phyloP scores from a whole-genome alignment of 23 tunicate genomes.

The Diplosoma virens region DNA sequence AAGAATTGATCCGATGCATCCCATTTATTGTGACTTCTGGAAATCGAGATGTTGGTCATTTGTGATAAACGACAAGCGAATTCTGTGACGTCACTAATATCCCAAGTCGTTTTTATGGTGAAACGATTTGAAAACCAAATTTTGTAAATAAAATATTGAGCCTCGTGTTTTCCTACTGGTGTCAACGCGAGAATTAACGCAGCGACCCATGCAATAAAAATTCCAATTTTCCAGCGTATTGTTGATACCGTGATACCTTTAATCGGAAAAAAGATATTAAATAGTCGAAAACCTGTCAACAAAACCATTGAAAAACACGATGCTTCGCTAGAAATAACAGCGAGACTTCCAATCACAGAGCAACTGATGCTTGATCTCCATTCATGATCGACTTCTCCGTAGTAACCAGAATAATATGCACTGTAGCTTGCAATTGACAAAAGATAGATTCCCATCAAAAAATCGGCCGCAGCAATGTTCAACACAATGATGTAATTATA shows the following conservation, averaged over 20 bases:
- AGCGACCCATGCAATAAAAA: slow-evolving; percentile 7
- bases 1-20: not conserved
- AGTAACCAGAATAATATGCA: slow-evolving; percentile 4
- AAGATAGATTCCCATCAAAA: slow-evolving; percentile 51
- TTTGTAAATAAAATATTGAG: not conserved
- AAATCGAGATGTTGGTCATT: not conserved
- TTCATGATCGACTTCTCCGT: slow-evolving; percentile 12
- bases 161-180: not conserved
- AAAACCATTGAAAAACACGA: slow-evolving; percentile 24
- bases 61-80: slow-evolving; percentile 7
- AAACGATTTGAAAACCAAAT: slow-evolving; percentile 27
- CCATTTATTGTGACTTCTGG: not conserved
- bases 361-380: slow-evolving; percentile 30
- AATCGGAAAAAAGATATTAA: not conserved
- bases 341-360: not conserved
- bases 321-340: slow-evolving; percentile 23
- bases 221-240: not conserved
- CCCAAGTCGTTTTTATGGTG: not conserved
- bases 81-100: not conserved
- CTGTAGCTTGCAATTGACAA: slow-evolving; percentile 10
- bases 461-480: slow-evolving; percentile 33
- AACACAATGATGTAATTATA: not conserved
- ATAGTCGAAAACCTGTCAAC: not conserved
- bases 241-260: not conserved
- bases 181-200: slow-evolving; percentile 4